Evolutionary conservation across 30 jellyfish, hydroid and myxozoan species (phyloP).

Genomic region (Aurelia aurita): DNA sequence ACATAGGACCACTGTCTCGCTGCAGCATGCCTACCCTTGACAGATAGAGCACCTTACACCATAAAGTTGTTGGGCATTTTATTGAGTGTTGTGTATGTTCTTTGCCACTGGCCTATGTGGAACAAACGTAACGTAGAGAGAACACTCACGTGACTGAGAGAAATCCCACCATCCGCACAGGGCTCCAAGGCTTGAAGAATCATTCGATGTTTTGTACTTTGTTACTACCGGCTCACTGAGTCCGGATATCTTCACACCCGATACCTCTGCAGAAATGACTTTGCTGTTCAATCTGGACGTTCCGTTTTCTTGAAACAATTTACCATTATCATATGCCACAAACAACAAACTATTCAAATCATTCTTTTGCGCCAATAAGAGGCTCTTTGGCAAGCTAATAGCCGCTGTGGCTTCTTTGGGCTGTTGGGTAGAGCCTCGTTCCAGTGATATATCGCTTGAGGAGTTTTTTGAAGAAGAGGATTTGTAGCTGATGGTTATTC

Average conservation of each 20-base stretch:
- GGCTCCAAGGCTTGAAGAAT: background rate
- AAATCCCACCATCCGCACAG: slow-evolving; percentile 74
- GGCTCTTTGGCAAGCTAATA: slow-evolving; percentile 30
- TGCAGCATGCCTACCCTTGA: no score
- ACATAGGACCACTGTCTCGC: no score
- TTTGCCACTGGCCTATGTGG: no score
- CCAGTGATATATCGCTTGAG: slow-evolving; percentile 9
- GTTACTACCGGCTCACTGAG: slow-evolving; percentile 54
- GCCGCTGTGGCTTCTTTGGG: slow-evolving; percentile 16
- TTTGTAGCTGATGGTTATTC: slow-evolving; percentile 42
- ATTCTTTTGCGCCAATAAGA: slow-evolving; percentile 5
- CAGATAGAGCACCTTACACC: no score
- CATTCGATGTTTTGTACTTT: slow-evolving; percentile 20
- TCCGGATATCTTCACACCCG: slow-evolving; percentile 39
- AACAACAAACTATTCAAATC: slow-evolving; percentile 25
- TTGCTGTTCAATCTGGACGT: slow-evolving; percentile 49
- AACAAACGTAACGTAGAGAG: no score
- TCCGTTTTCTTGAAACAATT: slow-evolving; percentile 53
- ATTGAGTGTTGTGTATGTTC: no score
- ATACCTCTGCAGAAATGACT: slow-evolving; percentile 60
- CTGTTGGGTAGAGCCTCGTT: slow-evolving; percentile 6
- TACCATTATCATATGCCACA: slow-evolving; percentile 59
- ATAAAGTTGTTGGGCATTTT: no score
- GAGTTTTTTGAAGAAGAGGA: background rate
- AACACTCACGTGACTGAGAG: no score